A percentile compares a stretch with the other conserved stretches of the same genome.
These are phyloP conservation scores for Lepeophtheirus nordmannii DNA, from an alignment of 2,888 invertebrate species.

Conservation along the genomic window DNA sequence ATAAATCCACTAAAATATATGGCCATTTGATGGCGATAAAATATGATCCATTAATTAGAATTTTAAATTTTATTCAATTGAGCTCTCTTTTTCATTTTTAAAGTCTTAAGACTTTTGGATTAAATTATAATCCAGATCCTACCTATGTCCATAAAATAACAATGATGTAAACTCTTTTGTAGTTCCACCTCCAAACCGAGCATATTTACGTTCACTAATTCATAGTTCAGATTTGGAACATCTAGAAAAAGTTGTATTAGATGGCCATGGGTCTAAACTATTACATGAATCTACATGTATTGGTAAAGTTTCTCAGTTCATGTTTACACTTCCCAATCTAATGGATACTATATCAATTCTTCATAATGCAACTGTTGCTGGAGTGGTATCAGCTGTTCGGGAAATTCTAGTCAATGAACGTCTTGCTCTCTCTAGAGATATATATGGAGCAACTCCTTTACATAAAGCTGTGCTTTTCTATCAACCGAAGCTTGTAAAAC, in stretches of 20 bases:
- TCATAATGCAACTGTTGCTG: slow-evolving; percentile 17
- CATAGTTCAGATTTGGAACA: slow-evolving; percentile 22
- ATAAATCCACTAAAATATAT: too few species aligned
- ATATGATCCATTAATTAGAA: too few species aligned
- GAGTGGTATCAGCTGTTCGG: slow-evolving; percentile 13
- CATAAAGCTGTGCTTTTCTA: slow-evolving; percentile 22
- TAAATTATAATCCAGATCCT: too few species aligned
- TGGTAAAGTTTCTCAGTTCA: slow-evolving; percentile 19
- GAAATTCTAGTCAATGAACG: slow-evolving; percentile 13
- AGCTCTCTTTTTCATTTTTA: too few species aligned
- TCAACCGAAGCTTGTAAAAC: slow-evolving; percentile 22
- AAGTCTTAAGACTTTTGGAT: not conserved
- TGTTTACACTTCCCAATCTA: slow-evolving; percentile 16
- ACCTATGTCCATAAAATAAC: too few species aligned
- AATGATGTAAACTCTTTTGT: too few species aligned
- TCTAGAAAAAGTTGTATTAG: slow-evolving; percentile 21
- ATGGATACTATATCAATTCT: slow-evolving; percentile 23
- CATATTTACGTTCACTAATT: slow-evolving; percentile 21
- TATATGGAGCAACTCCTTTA: slow-evolving; percentile 21
- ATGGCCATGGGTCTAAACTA: slow-evolving; percentile 10
- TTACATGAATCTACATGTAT: slow-evolving; percentile 13
- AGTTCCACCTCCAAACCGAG: slow-evolving; percentile 23
- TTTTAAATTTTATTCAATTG: not conserved
- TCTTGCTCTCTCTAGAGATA: slow-evolving; percentile 20
- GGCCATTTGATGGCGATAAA: too few species aligned